Base-by-base conservation (phyloP, 2,888 invertebrate species). In the Cylloceria caligata region DNA sequence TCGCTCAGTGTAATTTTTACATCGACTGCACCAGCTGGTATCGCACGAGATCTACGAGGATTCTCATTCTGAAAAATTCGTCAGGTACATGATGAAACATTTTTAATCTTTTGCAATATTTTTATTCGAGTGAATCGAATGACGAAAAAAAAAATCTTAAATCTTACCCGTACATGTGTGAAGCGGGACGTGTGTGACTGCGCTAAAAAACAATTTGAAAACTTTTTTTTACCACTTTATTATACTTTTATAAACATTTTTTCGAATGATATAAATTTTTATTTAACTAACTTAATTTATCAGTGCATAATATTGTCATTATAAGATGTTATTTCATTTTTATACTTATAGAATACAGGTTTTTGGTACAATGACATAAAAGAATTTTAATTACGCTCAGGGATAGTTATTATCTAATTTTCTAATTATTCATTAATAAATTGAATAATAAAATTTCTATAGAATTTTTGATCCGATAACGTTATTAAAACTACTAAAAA, bases 11-110 rank as follows among this genome's bases (percentile, higher is more conserved):
- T 11, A 13, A n/a, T 55, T 55, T 36, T 69, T 24, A 16, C 13
- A 19, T 39, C 69, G 24, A 19, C 24, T 34, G 49, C 47, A 16
- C 13, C 34, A 30, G 34, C 36, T 21, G 68, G 34, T 13, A 52
- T 30, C 21, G 39, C 62, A 19, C 4, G 30, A 16, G n/a, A 0
- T 11, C 27, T n/a, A 11, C 30, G 62, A 74, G 52, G 68, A 80
- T 74, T 62, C 62, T 16, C 60, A n/a, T 21, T 57, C 34, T 16
- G 49, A 9, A 71, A 71, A 19, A 68, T 36, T 52, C n/a, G 52
- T 49, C 52, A 80, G 80, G 74, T 80, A 73, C 24, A 42, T 74
- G 13, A 6, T n/a, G 19, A 16, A 2, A n/a, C n/a, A 30, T 45
- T 30, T 52, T 24, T n/a, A 2, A 36, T 49, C 13, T 39, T 47